These are phyloP conservation scores for Myotis lucifugus DNA, from an alignment of 2,113 vertebrate species.

Conservation along the genomic window DNA sequence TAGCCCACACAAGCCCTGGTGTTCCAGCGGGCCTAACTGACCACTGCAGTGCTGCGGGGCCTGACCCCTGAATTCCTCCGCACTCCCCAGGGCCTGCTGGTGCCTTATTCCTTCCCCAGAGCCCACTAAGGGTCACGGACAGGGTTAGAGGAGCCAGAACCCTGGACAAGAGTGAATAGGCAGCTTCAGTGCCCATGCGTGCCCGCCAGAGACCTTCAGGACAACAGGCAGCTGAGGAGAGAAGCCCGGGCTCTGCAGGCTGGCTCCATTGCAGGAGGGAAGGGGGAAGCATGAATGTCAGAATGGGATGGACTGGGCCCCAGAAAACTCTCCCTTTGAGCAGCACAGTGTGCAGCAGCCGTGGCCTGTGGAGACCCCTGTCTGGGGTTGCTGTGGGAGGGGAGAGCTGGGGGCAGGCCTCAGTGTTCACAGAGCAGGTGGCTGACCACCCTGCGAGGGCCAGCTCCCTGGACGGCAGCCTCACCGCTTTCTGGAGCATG, in stretches of 20 bases:
- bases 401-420: neutral
- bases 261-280: neutral
- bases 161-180: neutral
- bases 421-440: rapidly evolving
- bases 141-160: neutral
- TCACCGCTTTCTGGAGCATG: neutral
- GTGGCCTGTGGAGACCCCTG: neutral
- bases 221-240: neutral
- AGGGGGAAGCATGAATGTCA: neutral
- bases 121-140: neutral
- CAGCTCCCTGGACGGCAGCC: neutral
- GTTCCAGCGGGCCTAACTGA: neutral
- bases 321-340: neutral
- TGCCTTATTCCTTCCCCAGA: neutral
- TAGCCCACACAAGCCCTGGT: neutral
- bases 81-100: rapidly evolving
- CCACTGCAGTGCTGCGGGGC: neutral
- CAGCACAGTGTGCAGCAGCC: rapidly evolving
- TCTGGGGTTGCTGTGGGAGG: rapidly evolving
- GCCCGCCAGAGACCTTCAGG: neutral
- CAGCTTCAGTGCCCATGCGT: neutral
- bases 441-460: rapidly evolving
- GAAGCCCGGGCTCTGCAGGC: rapidly evolving
- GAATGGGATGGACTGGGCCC: rapidly evolving
- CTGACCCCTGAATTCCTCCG: neutral